Evolutionary conservation across 2,888 invertebrate genomes (phyloP), one percentile per base, ranked within the genome.

Genomic region (Congeria kusceri): DNA sequence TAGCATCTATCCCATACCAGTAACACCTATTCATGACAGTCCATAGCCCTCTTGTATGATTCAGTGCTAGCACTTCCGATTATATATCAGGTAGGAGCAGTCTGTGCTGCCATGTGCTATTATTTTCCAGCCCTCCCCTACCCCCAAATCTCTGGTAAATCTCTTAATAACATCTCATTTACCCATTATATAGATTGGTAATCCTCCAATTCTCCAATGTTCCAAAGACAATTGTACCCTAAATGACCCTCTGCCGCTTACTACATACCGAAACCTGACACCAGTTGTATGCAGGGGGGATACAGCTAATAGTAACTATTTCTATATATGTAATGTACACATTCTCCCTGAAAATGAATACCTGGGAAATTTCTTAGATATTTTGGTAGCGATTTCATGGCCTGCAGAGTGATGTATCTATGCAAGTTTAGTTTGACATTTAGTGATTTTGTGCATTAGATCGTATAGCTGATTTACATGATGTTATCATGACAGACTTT

Each of bases 321-420:
- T 69, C 80, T 80, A 80, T 80, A 80, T 80, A 71, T 80, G 80
- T 80, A 75, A 72, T 46, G 25, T 71, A 71, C 70, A 63, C 63
- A 70, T 63, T 62, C 62, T 62, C 63, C 44, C 56, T 20, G 32
- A 4, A 7, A 32, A 32, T 32, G 32, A 7, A 32, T 11, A 32
- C 32, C 32, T 32, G 32, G 32, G 32, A 32, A n/a, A 32, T 32
- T 32, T 32, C 32, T 32, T 4, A 32, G 32, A 32, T 32, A 32
- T 32, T 32, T 32, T 32, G 4, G 32, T 32, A 32, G 32, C 11
- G 32, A 32, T 32, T 7, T 7, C 32, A 32, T 11, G 32, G 32
- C 32, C 32, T 32, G 32, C 11, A 32, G 11, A 32, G 32, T 11
- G 32, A 32, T 7, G 32, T 32, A 32, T 7, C 32, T 32, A 11